These are phyloP conservation scores for Incurvaria masculella DNA, from an alignment of 2,888 invertebrate genomes.

Conservation along the genomic window DNA sequence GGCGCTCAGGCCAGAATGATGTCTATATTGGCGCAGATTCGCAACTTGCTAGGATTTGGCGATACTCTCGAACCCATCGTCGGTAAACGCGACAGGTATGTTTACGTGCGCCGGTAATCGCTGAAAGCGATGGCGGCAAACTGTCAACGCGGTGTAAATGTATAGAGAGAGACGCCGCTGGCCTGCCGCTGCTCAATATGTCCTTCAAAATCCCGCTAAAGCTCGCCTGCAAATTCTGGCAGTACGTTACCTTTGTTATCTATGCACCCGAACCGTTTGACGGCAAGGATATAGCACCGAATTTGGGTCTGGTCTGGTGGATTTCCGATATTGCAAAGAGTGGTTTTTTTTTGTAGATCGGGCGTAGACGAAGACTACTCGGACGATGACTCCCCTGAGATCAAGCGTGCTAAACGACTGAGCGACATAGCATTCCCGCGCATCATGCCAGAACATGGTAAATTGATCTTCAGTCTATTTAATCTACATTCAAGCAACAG, in stretches of 20 bases:
- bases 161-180: too few species aligned
- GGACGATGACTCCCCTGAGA: constrained; percentile 39
- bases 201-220: constrained; percentile 40
- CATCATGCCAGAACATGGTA: constrained; percentile 35
- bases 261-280: not conserved
- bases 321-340: too few species aligned
- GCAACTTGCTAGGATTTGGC: constrained; percentile 37
- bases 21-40: constrained; percentile 42
- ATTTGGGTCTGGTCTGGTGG: too few species aligned
- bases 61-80: constrained; percentile 29
- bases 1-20: constrained; percentile 43
- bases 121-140: too few species aligned
- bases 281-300: too few species aligned
- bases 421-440: constrained; percentile 35
- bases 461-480: not conserved
- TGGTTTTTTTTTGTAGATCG: constrained; percentile 32
- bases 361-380: constrained; percentile 36
- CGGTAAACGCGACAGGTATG: constrained; percentile 53
- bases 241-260: constrained; percentile 24
- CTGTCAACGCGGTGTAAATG: too few species aligned
- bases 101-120: constrained; percentile 13
- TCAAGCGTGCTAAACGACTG: constrained; percentile 38
- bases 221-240: constrained; percentile 41
- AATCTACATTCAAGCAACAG: too few species aligned
- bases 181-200: constrained; percentile 3